phyloP scores from a whole-genome alignment of 2,888 invertebrate genomes.

The Leptopilina syphax region DNA sequence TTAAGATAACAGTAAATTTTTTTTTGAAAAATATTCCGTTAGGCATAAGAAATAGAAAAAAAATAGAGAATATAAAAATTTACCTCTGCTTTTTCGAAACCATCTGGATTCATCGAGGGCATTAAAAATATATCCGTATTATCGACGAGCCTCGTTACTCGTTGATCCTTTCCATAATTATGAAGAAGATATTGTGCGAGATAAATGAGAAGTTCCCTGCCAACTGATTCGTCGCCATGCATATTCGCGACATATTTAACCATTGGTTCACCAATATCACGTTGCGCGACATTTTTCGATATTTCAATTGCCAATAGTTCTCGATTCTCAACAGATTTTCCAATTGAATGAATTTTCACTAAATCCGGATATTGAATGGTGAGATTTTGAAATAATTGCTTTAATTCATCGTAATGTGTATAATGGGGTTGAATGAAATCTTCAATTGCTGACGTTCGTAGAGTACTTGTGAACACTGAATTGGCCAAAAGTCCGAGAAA shows the following conservation, averaged over 20 bases:
- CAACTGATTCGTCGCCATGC: constrained; percentile 97
- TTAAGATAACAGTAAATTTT: too few species aligned
- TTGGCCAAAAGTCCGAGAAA: constrained; percentile 1
- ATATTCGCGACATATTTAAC: constrained; percentile 97
- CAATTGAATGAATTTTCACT: constrained; percentile 86
- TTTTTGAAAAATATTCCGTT: neutral
- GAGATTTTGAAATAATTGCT: constrained; percentile 81
- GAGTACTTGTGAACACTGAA: constrained; percentile 10
- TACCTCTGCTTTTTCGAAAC: constrained; percentile 91
- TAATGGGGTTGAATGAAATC: constrained; percentile 77
- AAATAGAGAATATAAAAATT: constrained; percentile 60
- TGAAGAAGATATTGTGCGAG: constrained; percentile 90
- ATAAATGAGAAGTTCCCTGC: constrained; percentile 89
- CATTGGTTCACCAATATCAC: constrained; percentile 87
- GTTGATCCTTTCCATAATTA: constrained; percentile 84
- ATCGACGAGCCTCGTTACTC: constrained; percentile 88
- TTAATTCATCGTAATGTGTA: constrained; percentile 84
- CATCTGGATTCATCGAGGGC: constrained; percentile 99
- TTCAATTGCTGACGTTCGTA: constrained; percentile 54
- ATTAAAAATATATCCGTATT: constrained; percentile 94
- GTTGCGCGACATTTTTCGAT: constrained; percentile 82
- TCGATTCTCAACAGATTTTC: constrained; percentile 89
- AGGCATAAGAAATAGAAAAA: neutral
- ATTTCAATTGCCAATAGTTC: constrained; percentile 91
- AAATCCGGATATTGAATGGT: constrained; percentile 83